These are phyloP conservation scores for Taurulus bubalis DNA, from an alignment of 2,113 vertebrate species.

Conservation along the genomic window DNA sequence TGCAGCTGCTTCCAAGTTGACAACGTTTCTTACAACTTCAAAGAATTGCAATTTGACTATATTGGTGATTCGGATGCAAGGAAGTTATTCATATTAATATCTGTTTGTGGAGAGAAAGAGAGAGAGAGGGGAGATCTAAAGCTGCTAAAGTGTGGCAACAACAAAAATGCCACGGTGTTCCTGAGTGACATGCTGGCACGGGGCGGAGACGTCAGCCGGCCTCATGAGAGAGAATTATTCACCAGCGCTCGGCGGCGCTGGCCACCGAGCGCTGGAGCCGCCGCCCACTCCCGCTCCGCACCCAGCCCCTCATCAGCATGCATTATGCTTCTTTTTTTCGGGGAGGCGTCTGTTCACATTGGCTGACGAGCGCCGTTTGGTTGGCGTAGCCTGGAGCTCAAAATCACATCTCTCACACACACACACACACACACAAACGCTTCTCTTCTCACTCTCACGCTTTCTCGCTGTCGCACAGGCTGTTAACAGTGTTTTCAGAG, in stretches of 20 bases:
- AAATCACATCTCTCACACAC: constrained; percentile 58
- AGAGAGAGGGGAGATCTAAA: constrained; percentile 16
- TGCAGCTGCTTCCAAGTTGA: neutral
- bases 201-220: constrained; percentile 33
- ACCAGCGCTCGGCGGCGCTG: constrained; percentile 55
- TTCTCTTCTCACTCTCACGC: constrained; percentile 38
- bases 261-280: constrained; percentile 72
- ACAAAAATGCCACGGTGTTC: constrained; percentile 49
- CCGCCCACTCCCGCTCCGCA: constrained; percentile 23
- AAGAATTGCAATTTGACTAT: no score
- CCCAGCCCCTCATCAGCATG: constrained; percentile 69
- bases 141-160: constrained; percentile 37
- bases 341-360: constrained; percentile 53
- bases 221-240: constrained; percentile 80
- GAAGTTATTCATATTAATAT: neutral
- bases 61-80: no score
- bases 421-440: constrained; percentile 36
- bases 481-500: constrained; percentile 71
- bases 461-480: constrained; percentile 37
- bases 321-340: constrained; percentile 73
- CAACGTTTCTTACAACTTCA: neutral
- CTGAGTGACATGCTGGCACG: constrained; percentile 39
- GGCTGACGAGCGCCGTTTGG: constrained; percentile 54
- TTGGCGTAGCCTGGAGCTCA: constrained; percentile 61
- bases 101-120: neutral